Base-by-base conservation (phyloP, 2,113 vertebrate genomes). In the Notarius lentiginosus region DNA sequence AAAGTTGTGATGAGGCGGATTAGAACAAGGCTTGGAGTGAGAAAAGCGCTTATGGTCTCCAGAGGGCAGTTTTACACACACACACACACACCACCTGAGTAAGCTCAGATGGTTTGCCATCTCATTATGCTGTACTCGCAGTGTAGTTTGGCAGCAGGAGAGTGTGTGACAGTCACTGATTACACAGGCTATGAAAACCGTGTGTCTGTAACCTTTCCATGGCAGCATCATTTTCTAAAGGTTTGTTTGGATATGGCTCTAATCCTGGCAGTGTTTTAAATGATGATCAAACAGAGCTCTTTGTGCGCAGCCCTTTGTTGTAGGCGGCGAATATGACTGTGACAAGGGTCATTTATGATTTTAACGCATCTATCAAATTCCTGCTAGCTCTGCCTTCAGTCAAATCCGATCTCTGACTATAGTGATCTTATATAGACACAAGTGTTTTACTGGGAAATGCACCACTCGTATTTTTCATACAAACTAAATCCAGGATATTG, bases 311-410 rank as follows among this genome's bases (percentile, higher is more conserved):
- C 27, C 55, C 12, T 55, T 5, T 55, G 75, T n/a, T 90, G 87
- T 93, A 89, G 84, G 93, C 88, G 93, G 93, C 93, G 94, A 93
- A 93, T 93, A 91, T 92, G 89, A 93, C 91, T 90, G 91, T 92
- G 91, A 88, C 85, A 84, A 84, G 87, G 87, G 77, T 92, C 63
- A 61, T 53, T 87, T 79, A 86, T 87, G 84, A 93, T 91, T 93
- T 93, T 92, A 93, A 90, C 91, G 11, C 79, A 61, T 61, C 20
- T 41, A 24, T 34, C 47, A n/a, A 24, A 51, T 76, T 53, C 47
- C 73, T 53, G 22, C 11, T n/a, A 12, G n/a, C 47, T 56, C 22
- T 63, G 7, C 22, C 22, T 63, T 63, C 22, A 63, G 17, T 17
- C 58, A 61, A 20, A 20, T 24, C 22, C 7, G 24, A 22, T 56